A percentile compares a stretch with the other conserved stretches of the same genome.
Conservation (phyloP, 1,140 invertebrate species). For the Gryllus bimaculatus region DNA sequence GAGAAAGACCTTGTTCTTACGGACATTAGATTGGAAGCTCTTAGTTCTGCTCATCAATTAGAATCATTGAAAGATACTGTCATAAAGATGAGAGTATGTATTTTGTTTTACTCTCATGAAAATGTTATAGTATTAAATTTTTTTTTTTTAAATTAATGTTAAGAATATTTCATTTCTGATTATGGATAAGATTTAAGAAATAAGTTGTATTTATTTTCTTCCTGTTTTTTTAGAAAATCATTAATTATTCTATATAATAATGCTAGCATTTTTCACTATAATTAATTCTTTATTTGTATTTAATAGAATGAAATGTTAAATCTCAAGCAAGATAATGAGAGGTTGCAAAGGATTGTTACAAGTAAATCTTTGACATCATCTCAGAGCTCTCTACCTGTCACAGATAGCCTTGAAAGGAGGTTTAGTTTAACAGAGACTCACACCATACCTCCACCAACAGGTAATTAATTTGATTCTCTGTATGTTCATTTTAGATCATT, state of each 20-base stretch:
- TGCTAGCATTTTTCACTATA: not conserved
- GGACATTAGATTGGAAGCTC: conserved; percentile 88
- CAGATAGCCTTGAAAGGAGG: conserved; percentile 42
- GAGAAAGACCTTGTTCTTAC: conserved; percentile 95
- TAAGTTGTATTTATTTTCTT: too few species aligned
- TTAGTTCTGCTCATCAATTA: conserved; percentile 92
- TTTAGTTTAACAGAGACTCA: conserved; percentile 43
- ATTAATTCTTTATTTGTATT: conserved; percentile 24
- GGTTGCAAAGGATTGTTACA: conserved; percentile 78
- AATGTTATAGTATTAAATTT: too few species aligned
- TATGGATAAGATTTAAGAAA: too few species aligned
- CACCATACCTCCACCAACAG: conserved; percentile 10
- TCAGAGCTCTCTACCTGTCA: conserved; percentile 55
- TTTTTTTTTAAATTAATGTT: too few species aligned
- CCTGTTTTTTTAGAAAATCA: too few species aligned
- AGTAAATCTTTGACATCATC: conserved; percentile 72
- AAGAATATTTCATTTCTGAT: too few species aligned
- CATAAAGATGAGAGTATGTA: conserved; percentile 83
- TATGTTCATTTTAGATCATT: too few species aligned
- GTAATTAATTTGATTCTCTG: not conserved
- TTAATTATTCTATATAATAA: not conserved
- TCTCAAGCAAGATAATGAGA: conserved; percentile 92
- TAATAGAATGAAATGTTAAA: conserved; percentile 89
- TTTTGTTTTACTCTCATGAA: too few species aligned
- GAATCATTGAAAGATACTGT: conserved; percentile 94